phyloP scores from a whole-genome alignment of 2,113 vertebrate genomes.

The Gavia stellata region DNA sequence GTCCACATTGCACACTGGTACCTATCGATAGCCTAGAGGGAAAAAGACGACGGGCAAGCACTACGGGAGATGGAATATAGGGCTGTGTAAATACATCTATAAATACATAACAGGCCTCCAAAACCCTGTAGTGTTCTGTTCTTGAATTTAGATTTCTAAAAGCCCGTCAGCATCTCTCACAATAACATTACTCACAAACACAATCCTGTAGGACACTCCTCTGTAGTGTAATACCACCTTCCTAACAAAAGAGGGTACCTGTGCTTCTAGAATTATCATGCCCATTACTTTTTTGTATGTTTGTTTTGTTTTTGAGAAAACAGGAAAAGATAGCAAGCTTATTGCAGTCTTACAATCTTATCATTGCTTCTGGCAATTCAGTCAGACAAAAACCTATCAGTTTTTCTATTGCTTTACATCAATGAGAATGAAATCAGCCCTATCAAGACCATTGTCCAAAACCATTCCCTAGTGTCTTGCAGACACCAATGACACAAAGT shows the following conservation, averaged over 20 bases:
- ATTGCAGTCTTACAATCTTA: slow-evolving; percentile 1
- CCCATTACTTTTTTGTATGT: background rate
- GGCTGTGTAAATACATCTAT: background rate
- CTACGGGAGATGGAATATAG: background rate
- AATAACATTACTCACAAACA: background rate
- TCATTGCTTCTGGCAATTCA: slow-evolving; percentile 14
- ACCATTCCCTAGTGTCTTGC: background rate
- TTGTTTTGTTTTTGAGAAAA: background rate
- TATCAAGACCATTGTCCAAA: background rate
- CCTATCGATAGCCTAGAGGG: background rate
- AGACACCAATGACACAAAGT: too few relatives aligned
- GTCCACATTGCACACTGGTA: background rate
- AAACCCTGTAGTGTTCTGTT: background rate
- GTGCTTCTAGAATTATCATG: background rate
- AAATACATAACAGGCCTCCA: background rate
- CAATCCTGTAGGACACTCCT: background rate
- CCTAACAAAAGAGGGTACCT: background rate
- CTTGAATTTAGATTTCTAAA: background rate
- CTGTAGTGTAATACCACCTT: background rate
- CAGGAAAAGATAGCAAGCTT: slow-evolving; percentile 12
- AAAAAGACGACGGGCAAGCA: background rate
- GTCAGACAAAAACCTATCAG: slow-evolving; percentile 2
- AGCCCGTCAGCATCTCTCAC: background rate
- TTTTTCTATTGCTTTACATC: background rate
- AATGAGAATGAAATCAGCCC: background rate